Percentiles rank a stretch among this genome's conserved stretches.
Evolutionary conservation across 1,140 invertebrate species (phyloP).

Genomic region (Drosophila ohnishii): DNA sequence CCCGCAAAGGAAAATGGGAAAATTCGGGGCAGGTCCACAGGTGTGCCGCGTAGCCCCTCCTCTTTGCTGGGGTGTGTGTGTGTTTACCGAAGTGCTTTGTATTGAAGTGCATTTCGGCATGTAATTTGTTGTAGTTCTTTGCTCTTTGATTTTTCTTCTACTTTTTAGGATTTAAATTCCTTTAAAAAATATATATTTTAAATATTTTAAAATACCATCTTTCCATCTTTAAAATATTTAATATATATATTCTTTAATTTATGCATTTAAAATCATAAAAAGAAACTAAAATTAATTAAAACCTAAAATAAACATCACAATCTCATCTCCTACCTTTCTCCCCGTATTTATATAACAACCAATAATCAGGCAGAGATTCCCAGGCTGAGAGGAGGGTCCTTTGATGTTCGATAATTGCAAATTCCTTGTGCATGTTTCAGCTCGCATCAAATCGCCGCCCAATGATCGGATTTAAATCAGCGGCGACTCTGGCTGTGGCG

Average conservation of each 20-base stretch:
- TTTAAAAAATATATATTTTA: background rate
- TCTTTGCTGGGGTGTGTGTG: constrained; percentile 13
- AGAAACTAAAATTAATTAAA: background rate
- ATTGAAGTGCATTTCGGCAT: constrained; percentile 81
- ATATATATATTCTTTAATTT: no score
- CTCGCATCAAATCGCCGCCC: constrained; percentile 79
- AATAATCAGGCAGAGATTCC: constrained; percentile 10
- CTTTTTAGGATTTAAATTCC: background rate
- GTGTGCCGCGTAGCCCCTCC: constrained; percentile 28
- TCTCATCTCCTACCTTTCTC: background rate
- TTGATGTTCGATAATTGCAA: constrained; percentile 81
- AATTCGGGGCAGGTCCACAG: constrained; percentile 42
- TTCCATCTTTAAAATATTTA: no score
- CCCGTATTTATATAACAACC: background rate
- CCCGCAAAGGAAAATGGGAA: constrained; percentile 13
- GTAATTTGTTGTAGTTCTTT: constrained; percentile 79
- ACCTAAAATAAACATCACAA: background rate
- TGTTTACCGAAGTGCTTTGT: constrained; percentile 79
- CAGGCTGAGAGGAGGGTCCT: constrained; percentile 29
- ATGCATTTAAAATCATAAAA: background rate
- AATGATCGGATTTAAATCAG: constrained; percentile 82
- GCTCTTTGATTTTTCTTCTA: constrained; percentile 72
- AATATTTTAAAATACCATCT: background rate
- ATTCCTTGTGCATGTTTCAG: constrained; percentile 81
- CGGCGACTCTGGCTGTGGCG: constrained; percentile 52